Percentiles rank a stretch among this genome's conserved stretches.
These are phyloP conservation scores for Nomada flava DNA, from an alignment of 2,888 invertebrate species.

Conservation along the genomic window DNA sequence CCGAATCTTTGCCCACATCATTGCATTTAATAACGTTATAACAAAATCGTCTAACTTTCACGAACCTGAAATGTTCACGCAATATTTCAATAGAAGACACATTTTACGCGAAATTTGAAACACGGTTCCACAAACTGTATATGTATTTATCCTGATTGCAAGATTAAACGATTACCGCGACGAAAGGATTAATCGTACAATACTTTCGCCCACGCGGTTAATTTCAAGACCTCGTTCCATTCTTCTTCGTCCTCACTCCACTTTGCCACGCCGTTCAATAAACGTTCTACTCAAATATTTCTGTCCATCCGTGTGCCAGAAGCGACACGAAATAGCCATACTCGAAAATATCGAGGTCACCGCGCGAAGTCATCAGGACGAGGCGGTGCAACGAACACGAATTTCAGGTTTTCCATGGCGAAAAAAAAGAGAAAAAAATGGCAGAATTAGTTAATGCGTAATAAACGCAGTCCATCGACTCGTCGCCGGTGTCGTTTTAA, in stretches of 20 bases:
- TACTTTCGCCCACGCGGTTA: too few relatives aligned
- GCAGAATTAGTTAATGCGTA: constrained; percentile 69
- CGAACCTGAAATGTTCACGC: too few relatives aligned
- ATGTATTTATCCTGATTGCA: too few relatives aligned
- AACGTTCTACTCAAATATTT: not conserved
- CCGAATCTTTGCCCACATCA: too few relatives aligned
- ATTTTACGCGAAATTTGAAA: too few relatives aligned
- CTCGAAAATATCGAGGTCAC: constrained; percentile 37
- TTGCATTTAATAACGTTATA: too few relatives aligned
- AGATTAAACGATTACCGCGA: too few relatives aligned
- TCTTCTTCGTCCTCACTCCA: not conserved
- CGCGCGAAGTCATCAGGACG: constrained; percentile 2
- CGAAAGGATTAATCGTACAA: too few relatives aligned
- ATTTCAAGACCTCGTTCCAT: too few relatives aligned
- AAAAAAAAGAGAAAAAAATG: constrained; percentile 17
- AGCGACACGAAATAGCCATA: not conserved
- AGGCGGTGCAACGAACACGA: constrained; percentile 56
- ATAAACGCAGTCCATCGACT: constrained; percentile 67
- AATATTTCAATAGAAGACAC: too few relatives aligned
- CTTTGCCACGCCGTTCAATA: not conserved
- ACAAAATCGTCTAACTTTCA: too few relatives aligned
- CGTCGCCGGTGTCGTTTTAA: constrained; percentile 65
- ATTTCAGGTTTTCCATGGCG: constrained; percentile 58
- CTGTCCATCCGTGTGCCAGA: not conserved
- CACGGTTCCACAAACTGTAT: too few relatives aligned